Evolutionary conservation across 2,888 invertebrate genomes (phyloP).

Genomic region (Ophion ventricosus): DNA sequence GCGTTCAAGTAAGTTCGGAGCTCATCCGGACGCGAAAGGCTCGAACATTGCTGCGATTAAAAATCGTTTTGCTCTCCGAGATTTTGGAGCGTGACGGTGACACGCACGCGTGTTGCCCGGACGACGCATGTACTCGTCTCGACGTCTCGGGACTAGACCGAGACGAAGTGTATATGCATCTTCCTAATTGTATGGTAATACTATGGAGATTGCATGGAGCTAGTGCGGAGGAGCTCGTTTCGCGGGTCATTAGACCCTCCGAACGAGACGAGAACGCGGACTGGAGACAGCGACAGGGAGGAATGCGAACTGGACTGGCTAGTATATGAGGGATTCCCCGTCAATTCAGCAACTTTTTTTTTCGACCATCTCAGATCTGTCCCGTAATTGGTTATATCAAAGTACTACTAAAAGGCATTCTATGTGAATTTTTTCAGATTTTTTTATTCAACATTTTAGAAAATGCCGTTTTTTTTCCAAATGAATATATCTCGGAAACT

Average conservation of each 20-base stretch:
- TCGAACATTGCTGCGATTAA: too few relatives aligned
- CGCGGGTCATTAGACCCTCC: slow-evolving; percentile 79
- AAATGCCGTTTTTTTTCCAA: too few relatives aligned
- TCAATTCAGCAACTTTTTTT: too few relatives aligned
- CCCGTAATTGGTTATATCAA: too few relatives aligned
- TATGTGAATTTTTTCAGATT: too few relatives aligned
- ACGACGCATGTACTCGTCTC: slow-evolving; percentile 17
- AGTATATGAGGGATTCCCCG: too few relatives aligned
- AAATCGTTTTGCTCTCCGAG: slow-evolving; percentile 36
- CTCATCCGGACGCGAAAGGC: too few relatives aligned
- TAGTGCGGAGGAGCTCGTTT: slow-evolving; percentile 77
- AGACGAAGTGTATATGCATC: slow-evolving; percentile 61
- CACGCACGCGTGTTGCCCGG: slow-evolving; percentile 40
- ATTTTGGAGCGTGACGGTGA: slow-evolving; percentile 7
- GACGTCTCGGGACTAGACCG: slow-evolving; percentile 32
- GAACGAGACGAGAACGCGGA: slow-evolving; percentile 47
- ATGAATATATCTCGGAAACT: too few relatives aligned
- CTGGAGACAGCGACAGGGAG: slow-evolving; percentile 17
- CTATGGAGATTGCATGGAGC: slow-evolving; percentile 81
- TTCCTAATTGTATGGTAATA: slow-evolving; percentile 82
- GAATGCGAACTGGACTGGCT: slow-evolving; percentile 25
- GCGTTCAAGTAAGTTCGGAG: too few relatives aligned
- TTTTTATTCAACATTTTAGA: too few relatives aligned
- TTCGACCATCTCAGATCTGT: too few relatives aligned
- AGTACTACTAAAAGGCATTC: too few relatives aligned